Base-by-base conservation (phyloP, 2,888 invertebrate genomes). In the Coremacera marginata region DNA sequence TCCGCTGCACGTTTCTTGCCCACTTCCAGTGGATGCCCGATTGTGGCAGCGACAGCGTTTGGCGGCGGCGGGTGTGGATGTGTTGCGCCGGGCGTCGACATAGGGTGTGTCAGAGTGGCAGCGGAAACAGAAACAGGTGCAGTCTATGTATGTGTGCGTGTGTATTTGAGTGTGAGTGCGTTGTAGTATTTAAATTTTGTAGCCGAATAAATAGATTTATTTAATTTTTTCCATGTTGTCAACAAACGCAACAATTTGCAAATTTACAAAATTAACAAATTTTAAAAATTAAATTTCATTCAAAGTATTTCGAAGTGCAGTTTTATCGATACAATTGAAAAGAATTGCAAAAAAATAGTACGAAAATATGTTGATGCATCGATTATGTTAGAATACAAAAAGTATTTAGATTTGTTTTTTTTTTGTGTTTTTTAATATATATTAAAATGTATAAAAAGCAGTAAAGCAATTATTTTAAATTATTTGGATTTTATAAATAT, bases 1-100 rank as follows among this genome's bases (percentile, higher is more conserved):
- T 94, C 94, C 91, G 93, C 92, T 93, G 96, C 94, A 92, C 97
- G 96, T 94, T 97, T 97, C 95, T 96, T 96, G 94, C 95, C 96
- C 92, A 94, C 93, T 93, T 96, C 95, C 93, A 95, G 92, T 31
- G 78, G 92, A 84, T 88, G 89, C 92, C 83, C 82, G 72, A 82
- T 81, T 80, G 83, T 80, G 91, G 91, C 92, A 91, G 93, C 92
- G 91, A 94, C 92, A 90, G 92, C 91, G 91, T 92, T 92, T 90
- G 92, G 88, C 84, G 81, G 85, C 84, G 78, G 86, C 83, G 78
- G 84, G 82, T 77, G 81, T 81, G 80, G 80, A 77, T 82, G 82
- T 84, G 90, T 89, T 91, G 93, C 92, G 92, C 86, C 86, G 81
- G 86, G 86, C 84, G 88, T 85, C 84, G 84, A 82, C 83, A 86